Percentiles rank a stretch among this genome's conserved stretches.
These are phyloP conservation scores for Acrobasis repandana DNA, from an alignment of 2,888 invertebrate genomes.

Conservation along the genomic window DNA sequence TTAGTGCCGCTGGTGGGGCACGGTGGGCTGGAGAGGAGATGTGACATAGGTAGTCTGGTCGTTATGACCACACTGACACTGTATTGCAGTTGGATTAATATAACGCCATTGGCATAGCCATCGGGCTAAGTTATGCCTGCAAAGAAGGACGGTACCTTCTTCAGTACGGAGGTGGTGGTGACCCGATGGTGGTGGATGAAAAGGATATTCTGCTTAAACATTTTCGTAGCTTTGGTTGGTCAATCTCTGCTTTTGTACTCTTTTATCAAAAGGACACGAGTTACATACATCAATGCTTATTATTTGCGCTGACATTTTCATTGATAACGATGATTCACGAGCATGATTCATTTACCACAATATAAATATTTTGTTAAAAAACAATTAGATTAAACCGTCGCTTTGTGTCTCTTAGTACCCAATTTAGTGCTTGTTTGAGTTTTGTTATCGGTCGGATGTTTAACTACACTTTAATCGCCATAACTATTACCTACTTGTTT, in stretches of 20 bases:
- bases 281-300: conserved; percentile 13
- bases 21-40: too few species aligned
- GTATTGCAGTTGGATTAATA: too few species aligned
- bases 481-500: neutral
- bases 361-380: neutral
- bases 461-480: neutral
- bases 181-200: too few species aligned
- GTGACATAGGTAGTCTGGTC: too few species aligned
- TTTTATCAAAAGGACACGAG: conserved; percentile 5
- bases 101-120: too few species aligned
- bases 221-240: too few species aligned
- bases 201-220: too few species aligned
- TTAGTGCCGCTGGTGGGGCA: too few species aligned
- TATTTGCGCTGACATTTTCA: conserved; percentile 22
- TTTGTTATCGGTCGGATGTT: conserved; percentile 1
- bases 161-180: too few species aligned
- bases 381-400: neutral
- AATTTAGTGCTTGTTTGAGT: neutral
- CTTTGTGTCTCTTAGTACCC: neutral
- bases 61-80: too few species aligned
- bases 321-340: conserved; percentile 28
- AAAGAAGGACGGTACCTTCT: too few species aligned
- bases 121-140: too few species aligned
- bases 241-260: neutral
- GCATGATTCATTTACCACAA: conserved; percentile 24